Percentiles rank a stretch among this genome's conserved stretches.
phyloP scores from a whole-genome alignment of 2,888 invertebrate genomes.

The Torymus aiolomorphi region DNA sequence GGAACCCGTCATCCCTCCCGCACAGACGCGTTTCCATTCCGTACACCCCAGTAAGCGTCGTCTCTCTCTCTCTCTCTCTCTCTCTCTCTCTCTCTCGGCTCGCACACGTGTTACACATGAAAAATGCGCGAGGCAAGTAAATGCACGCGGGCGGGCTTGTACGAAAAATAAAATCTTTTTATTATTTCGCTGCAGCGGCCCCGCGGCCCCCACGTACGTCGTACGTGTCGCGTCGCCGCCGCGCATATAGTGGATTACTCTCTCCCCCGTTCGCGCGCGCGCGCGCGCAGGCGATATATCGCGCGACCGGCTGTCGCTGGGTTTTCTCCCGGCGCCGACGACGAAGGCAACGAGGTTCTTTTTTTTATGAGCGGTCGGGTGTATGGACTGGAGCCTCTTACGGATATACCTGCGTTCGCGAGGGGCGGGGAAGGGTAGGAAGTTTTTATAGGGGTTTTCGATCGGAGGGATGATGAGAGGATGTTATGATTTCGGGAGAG shows the following conservation, averaged over 20 bases:
- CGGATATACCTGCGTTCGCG: too few species aligned
- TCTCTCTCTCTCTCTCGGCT: too few species aligned
- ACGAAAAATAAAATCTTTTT: slow-evolving; percentile 50
- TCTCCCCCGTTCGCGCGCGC: slow-evolving; percentile 11
- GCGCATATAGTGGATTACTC: slow-evolving; percentile 38
- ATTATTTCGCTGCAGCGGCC: slow-evolving; percentile 19
- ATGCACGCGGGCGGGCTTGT: not conserved
- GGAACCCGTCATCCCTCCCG: slow-evolving; percentile 16
- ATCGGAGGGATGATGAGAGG: too few species aligned
- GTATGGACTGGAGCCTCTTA: too few species aligned
- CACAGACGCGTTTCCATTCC: not conserved
- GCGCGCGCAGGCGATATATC: not conserved
- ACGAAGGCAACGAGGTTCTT: too few species aligned
- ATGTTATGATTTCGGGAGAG: too few species aligned
- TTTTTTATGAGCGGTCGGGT: too few species aligned
- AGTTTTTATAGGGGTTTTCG: too few species aligned
- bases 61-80: too few species aligned
- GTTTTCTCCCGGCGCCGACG: too few species aligned
- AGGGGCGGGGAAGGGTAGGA: too few species aligned
- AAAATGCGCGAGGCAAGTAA: slow-evolving; percentile 38
- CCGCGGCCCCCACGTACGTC: not conserved
- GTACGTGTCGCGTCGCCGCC: slow-evolving; percentile 23
- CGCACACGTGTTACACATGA: slow-evolving; percentile 42
- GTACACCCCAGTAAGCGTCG: too few species aligned
- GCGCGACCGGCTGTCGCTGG: slow-evolving; percentile 27